These are phyloP conservation scores for Parazoanthus darwini DNA, from an alignment of 92 coral and sea anemone species.

Conservation along the genomic window DNA sequence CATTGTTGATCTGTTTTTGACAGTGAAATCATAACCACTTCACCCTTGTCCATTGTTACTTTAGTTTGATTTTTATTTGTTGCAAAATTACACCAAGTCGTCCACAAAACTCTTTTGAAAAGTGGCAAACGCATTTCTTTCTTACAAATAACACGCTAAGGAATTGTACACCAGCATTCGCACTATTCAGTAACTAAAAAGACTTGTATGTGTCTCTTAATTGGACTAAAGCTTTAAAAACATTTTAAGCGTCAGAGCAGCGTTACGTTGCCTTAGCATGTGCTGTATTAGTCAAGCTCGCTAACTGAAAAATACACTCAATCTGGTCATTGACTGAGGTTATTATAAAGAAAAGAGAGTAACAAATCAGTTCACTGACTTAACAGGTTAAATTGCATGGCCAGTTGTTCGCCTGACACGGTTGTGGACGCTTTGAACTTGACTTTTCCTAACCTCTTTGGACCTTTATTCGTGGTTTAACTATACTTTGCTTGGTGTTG, in stretches of 20 bases:
- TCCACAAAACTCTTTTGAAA: not conserved
- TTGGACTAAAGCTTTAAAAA: not conserved
- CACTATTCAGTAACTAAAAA: too few species aligned
- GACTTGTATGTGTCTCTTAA: not conserved
- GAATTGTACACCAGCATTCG: not conserved
- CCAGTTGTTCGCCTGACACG: constrained; percentile 39
- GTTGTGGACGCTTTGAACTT: too few species aligned
- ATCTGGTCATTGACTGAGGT: not conserved
- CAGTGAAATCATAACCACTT: not conserved
- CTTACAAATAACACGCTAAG: not conserved
- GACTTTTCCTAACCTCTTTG: too few species aligned
- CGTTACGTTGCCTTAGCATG: too few species aligned
- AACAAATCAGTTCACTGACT: constrained; percentile 17
- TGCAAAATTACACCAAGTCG: constrained; percentile 4
- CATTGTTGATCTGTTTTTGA: not conserved
- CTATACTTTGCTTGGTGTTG: too few species aligned
- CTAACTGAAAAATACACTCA: not conserved
- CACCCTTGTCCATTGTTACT: not conserved
- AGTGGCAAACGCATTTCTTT: not conserved
- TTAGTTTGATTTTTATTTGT: not conserved
- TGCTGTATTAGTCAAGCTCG: too few species aligned
- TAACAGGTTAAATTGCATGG: constrained; percentile 35
- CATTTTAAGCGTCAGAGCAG: too few species aligned
- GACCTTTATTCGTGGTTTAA: too few species aligned
- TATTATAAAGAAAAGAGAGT: not conserved